A percentile compares a stretch with the other conserved stretches of the same genome.
phyloP scores from a whole-genome alignment of 1,140 invertebrate species.

The Chionoecetes opilio region DNA sequence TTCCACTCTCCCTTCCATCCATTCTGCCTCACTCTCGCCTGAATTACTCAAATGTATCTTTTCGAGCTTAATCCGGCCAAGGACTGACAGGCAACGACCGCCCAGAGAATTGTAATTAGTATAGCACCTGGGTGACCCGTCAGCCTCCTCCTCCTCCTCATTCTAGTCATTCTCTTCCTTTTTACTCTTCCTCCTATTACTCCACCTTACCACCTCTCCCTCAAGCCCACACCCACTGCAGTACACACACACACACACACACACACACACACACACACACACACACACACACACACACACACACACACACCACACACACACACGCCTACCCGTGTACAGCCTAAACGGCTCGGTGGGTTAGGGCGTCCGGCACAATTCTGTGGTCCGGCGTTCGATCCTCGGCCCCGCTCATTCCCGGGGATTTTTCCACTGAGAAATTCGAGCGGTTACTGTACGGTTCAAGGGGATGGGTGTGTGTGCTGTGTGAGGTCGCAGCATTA shows the following conservation, averaged over 20 bases:
- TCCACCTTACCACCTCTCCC: not conserved
- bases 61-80: not conserved
- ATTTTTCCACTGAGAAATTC: no score
- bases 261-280: slow-evolving; percentile 35
- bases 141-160: not conserved
- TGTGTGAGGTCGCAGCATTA: no score
- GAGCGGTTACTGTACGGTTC: no score
- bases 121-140: not conserved
- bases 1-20: not conserved
- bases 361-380: no score
- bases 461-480: no score
- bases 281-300: no score
- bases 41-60: not conserved
- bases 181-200: not conserved
- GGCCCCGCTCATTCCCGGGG: no score
- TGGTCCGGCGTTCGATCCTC: no score
- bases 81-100: not conserved
- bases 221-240: not conserved
- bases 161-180: not conserved
- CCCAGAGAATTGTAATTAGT: not conserved
- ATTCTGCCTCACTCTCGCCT: slow-evolving; percentile 24
- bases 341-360: no score
- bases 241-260: slow-evolving; percentile 53
- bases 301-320: no score
- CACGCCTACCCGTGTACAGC: no score